Evolutionary conservation across 2,797 vertebrate species (phyloP).

Genomic region (Epinephelus coioides): DNA sequence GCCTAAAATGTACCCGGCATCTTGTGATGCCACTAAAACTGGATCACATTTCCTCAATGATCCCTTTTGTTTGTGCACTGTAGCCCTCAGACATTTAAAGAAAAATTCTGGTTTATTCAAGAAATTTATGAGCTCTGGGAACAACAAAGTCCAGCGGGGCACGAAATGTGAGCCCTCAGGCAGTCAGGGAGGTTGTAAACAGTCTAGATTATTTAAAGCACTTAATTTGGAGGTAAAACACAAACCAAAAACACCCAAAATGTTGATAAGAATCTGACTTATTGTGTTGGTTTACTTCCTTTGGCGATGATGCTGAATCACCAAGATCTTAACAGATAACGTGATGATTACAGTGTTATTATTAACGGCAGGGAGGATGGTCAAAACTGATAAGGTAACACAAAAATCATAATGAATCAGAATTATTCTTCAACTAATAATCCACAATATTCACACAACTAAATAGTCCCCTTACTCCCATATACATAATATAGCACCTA

Average conservation of each 20-base stretch:
- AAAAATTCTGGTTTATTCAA: neutral
- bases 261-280: too few species aligned
- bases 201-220: too few species aligned
- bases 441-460: neutral
- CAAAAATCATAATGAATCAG: too few species aligned
- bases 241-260: too few species aligned
- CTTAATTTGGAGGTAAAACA: too few species aligned
- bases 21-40: slow-evolving; percentile 45
- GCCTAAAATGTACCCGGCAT: slow-evolving; percentile 12
- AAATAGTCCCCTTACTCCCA: neutral
- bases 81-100: neutral
- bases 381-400: neutral
- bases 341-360: neutral
- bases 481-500: neutral
- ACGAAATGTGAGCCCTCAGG: neutral
- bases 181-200: neutral
- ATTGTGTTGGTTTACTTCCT: too few species aligned
- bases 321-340: neutral
- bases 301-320: neutral
- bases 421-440: neutral
- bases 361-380: neutral
- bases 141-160: neutral
- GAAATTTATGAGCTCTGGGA: neutral
- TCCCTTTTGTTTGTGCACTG: slow-evolving; percentile 17
- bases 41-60: slow-evolving; percentile 27